These are phyloP conservation scores for Murina feae DNA, from an alignment of 2,113 vertebrate species.

Conservation along the genomic window DNA sequence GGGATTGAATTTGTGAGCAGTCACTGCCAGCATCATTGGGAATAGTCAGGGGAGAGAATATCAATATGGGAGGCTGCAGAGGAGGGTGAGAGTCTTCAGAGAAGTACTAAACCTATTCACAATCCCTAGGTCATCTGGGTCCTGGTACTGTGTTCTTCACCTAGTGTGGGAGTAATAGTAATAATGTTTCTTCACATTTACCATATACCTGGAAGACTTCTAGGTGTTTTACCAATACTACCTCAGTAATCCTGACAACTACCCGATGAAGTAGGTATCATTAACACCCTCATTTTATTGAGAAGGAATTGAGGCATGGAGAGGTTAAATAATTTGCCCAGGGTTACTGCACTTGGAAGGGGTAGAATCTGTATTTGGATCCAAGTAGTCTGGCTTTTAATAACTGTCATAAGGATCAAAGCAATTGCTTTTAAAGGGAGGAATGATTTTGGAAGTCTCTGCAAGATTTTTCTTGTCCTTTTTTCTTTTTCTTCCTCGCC, in stretches of 20 bases:
- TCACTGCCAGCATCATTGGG: not conserved
- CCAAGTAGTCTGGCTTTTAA: not conserved
- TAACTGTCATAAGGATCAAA: constrained; percentile 2
- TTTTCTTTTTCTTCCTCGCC: not conserved
- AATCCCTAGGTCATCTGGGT: not conserved
- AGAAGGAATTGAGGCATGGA: not conserved
- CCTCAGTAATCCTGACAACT: not conserved
- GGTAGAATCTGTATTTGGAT: not conserved
- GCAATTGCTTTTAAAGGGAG: constrained; percentile 21
- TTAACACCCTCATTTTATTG: not conserved
- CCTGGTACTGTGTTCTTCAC: not conserved
- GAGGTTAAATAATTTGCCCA: not conserved
- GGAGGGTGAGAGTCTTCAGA: not conserved
- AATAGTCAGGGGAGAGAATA: not conserved
- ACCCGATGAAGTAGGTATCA: not conserved
- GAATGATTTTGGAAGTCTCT: constrained; percentile 24
- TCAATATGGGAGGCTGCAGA: not conserved
- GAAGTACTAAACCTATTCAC: not conserved
- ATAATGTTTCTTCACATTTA: not conserved
- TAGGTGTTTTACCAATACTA: not conserved
- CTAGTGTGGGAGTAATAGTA: not conserved
- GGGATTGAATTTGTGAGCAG: not conserved
- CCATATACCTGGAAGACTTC: not conserved
- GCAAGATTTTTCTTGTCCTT: not conserved
- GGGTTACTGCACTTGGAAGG: not conserved